A percentile compares a stretch with the other conserved stretches of the same genome.
Evolutionary conservation across 2,797 vertebrate genomes (phyloP).

Genomic region (Gouania willdenowi): DNA sequence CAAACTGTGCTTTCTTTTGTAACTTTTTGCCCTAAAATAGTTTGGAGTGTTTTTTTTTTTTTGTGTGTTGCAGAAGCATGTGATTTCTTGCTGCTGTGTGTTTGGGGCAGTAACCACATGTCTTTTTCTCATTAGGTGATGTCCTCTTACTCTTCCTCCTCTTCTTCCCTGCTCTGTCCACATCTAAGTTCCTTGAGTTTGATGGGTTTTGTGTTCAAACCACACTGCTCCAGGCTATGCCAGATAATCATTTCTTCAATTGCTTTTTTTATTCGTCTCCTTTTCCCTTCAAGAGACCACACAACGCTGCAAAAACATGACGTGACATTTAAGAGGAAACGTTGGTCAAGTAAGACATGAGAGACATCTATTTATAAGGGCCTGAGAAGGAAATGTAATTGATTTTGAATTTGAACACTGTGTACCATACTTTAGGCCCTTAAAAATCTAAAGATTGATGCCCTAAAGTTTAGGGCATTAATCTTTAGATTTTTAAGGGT

Average conservation of each 20-base stretch:
- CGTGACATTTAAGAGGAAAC: conserved; percentile 40
- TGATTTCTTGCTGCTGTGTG: conserved; percentile 16
- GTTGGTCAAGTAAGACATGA: conserved; percentile 45
- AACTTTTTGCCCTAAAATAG: conserved; percentile 8
- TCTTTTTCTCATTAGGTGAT: conserved; percentile 14
- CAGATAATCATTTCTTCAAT: conserved; percentile 57
- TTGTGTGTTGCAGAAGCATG: conserved; percentile 1
- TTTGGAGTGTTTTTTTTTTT: conserved; percentile 11
- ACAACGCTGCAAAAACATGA: conserved; percentile 47
- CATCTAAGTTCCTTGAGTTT: conserved; percentile 63
- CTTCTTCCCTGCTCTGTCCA: conserved; percentile 39
- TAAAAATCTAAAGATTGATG: too few relatives aligned
- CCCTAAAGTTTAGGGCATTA: too few relatives aligned
- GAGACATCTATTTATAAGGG: too few relatives aligned
- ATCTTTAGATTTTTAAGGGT: too few relatives aligned
- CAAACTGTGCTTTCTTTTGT: conserved; percentile 14
- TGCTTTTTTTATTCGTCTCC: conserved; percentile 38
- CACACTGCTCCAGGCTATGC: conserved; percentile 46
- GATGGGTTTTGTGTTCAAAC: conserved; percentile 59
- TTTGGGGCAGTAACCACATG: conserved; percentile 8
- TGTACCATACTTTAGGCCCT: too few relatives aligned
- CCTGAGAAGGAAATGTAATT: conserved; percentile 50
- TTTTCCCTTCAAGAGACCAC: conserved; percentile 47
- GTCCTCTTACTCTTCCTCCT: conserved; percentile 12
- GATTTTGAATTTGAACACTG: too few relatives aligned